Evolutionary conservation across 2,888 invertebrate genomes (phyloP).

Genomic region (Camponotus fellah): DNA sequence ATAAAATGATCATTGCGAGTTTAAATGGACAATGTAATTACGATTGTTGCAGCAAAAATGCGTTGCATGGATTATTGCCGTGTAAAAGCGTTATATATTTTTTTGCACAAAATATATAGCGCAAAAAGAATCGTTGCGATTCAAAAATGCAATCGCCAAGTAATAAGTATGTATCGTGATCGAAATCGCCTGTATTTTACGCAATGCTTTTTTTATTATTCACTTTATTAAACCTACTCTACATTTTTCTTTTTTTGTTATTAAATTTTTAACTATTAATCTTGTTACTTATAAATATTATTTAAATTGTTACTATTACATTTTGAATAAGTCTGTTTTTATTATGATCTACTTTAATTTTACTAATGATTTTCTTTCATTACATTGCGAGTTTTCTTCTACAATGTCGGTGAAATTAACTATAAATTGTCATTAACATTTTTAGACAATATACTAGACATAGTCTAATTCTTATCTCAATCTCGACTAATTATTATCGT

Average conservation of each 20-base stretch:
- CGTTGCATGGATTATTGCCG: constrained; percentile 4
- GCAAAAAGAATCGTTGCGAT: neutral
- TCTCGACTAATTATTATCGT: neutral
- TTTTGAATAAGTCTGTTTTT: neutral
- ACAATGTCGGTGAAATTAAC: neutral
- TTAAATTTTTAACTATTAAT: neutral
- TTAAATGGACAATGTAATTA: constrained; percentile 12
- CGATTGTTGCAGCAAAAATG: neutral
- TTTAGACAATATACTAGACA: neutral
- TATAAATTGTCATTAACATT: neutral
- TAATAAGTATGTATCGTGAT: constrained; percentile 7
- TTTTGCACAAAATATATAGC: neutral
- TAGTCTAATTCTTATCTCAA: neutral
- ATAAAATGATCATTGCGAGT: constrained; percentile 9
- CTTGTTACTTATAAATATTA: neutral
- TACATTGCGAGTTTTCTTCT: neutral
- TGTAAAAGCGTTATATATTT: neutral
- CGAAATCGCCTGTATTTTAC: neutral
- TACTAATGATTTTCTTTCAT: neutral
- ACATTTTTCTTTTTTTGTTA: neutral
- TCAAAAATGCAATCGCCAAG: constrained; percentile 29
- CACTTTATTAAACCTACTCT: neutral
- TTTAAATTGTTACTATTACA: neutral
- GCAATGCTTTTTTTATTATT: neutral
- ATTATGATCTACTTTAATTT: neutral